Conservation (phyloP, 1,140 invertebrate species). For the Globodera ellingtonae region DNA sequence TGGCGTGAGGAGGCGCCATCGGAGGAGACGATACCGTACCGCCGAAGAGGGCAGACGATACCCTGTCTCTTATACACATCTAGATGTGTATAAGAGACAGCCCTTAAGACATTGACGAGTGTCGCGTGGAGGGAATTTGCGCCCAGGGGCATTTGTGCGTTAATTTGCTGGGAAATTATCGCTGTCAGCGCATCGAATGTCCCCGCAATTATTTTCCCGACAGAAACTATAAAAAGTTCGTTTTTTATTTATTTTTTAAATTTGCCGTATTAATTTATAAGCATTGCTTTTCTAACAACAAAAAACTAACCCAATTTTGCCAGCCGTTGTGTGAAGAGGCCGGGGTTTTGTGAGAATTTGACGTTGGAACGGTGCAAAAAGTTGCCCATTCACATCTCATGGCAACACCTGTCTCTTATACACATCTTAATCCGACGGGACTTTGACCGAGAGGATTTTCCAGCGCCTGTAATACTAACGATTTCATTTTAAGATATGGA, state of each 20-base stretch:
- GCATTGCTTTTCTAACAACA: conserved; percentile 18
- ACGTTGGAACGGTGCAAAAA: conserved; percentile 49
- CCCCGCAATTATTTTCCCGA: conserved; percentile 79
- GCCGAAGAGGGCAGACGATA: not conserved
- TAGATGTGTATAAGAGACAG: too few species aligned
- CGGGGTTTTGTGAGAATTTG: conserved; percentile 46
- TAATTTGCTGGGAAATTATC: conserved; percentile 79
- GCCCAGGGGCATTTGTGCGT: conserved; percentile 65
- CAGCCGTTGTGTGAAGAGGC: conserved; percentile 59
- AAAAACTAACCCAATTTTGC: conserved; percentile 27
- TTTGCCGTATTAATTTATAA: not conserved
- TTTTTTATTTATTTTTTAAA: conserved; percentile 3
- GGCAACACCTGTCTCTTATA: too few species aligned
- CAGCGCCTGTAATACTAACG: not conserved
- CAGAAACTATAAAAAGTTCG: conserved; percentile 76
- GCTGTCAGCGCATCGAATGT: conserved; percentile 83
- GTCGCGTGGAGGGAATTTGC: conserved; percentile 45
- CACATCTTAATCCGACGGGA: too few species aligned
- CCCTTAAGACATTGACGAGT: conserved; percentile 66
- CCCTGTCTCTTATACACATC: too few species aligned
- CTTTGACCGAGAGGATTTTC: too few species aligned
- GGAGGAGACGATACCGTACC: conserved; percentile 19
- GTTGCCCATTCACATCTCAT: conserved; percentile 60
- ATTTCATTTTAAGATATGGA: conserved; percentile 39
- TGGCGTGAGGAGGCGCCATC: conserved; percentile 24